phyloP scores from a whole-genome alignment of 1,140 invertebrate species.

The Anagrus nilaparvatae region DNA sequence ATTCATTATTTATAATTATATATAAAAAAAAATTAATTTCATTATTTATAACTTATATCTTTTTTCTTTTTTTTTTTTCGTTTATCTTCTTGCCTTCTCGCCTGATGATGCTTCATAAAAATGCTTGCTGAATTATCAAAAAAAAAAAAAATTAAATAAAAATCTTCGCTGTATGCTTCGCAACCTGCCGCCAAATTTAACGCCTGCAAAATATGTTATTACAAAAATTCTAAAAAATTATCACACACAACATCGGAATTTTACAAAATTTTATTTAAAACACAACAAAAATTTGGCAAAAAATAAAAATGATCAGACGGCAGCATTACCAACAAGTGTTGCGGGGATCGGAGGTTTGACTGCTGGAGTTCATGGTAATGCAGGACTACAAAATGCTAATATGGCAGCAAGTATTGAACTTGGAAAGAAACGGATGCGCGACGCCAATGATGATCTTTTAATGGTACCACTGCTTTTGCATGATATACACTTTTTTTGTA shows the following conservation, averaged over 20 bases:
- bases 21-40: too few species aligned
- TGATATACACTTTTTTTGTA: constrained; percentile 43
- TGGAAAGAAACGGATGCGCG: constrained; percentile 78
- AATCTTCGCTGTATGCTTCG: constrained; percentile 43
- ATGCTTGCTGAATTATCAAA: constrained; percentile 41
- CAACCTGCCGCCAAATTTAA: constrained; percentile 45
- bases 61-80: constrained; percentile 45
- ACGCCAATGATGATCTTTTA: constrained; percentile 78
- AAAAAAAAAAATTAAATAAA: too few species aligned
- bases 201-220: constrained; percentile 39
- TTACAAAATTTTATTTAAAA: too few species aligned
- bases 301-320: constrained; percentile 32
- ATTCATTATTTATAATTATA: too few species aligned
- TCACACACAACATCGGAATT: too few species aligned
- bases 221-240: too few species aligned
- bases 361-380: constrained; percentile 38
- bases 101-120: constrained; percentile 48
- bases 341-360: constrained; percentile 36
- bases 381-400: constrained; percentile 49
- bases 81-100: constrained; percentile 46
- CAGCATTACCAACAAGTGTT: constrained; percentile 35
- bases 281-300: too few species aligned
- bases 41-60: constrained; percentile 42
- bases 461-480: constrained; percentile 74
- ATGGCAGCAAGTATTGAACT: constrained; percentile 54